phyloP scores from a whole-genome alignment of 2,113 vertebrate species.

The Vulpes lagopus region DNA sequence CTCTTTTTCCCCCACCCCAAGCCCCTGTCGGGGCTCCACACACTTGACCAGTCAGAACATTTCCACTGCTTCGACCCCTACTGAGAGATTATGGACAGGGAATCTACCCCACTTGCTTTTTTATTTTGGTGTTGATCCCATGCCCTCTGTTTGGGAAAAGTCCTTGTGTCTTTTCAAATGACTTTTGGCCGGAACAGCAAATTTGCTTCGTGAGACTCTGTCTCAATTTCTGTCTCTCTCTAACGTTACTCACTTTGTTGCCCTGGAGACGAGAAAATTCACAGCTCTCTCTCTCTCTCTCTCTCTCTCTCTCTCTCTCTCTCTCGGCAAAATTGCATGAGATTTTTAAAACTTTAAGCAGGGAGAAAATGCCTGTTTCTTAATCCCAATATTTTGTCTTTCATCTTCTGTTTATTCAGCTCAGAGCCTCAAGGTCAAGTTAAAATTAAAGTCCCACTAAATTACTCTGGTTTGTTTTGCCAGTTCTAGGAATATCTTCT shows the following conservation, averaged over 20 bases:
- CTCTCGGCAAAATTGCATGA: not conserved
- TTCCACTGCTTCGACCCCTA: not conserved
- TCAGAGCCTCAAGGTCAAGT: not conserved
- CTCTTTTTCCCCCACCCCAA: not conserved
- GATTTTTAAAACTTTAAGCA: conserved; percentile 26
- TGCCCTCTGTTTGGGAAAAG: not conserved
- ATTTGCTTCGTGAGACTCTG: not conserved
- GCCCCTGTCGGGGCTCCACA: not conserved
- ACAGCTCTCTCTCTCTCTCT: conserved; percentile 7
- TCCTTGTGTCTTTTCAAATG: not conserved
- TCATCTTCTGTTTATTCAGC: conserved; percentile 48
- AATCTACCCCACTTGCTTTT: not conserved
- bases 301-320: not conserved
- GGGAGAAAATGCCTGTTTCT: conserved; percentile 44
- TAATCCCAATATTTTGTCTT: conserved; percentile 59
- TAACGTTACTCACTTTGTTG: conserved; percentile 57
- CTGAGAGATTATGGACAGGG: not conserved
- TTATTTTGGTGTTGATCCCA: conserved; percentile 34
- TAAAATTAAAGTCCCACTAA: conserved; percentile 63
- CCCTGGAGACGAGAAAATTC: conserved; percentile 49
- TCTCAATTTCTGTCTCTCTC: conserved; percentile 37
- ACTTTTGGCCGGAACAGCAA: not conserved
- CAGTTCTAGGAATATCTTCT: conserved; percentile 16
- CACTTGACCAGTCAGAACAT: not conserved
- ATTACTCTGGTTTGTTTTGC: not conserved